Evolutionary conservation across 2,888 invertebrate genomes (phyloP).

Genomic region (Andrena fulva): DNA sequence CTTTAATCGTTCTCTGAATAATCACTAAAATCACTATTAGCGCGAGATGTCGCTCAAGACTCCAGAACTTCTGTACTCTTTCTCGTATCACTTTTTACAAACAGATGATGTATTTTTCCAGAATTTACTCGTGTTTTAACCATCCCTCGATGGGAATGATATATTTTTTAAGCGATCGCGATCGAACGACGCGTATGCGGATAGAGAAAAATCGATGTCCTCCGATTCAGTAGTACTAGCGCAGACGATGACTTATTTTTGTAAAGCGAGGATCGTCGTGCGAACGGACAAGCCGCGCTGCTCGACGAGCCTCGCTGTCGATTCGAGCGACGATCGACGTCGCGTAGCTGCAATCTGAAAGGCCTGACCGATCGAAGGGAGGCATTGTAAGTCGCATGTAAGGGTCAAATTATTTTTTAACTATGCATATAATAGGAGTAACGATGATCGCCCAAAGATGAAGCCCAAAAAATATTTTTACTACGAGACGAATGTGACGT

Average conservation of each 20-base stretch:
- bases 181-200: conserved; percentile 7
- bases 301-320: conserved; percentile 12
- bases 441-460: conserved; percentile 81
- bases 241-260: conserved; percentile 64
- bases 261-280: conserved; percentile 36
- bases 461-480: conserved; percentile 83
- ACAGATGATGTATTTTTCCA: conserved; percentile 48
- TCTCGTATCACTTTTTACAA: conserved; percentile 30
- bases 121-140: conserved; percentile 24
- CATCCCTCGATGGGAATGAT: conserved; percentile 1
- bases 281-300: background rate
- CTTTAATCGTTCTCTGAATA: conserved; percentile 46
- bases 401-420: conserved; percentile 72
- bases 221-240: conserved; percentile 40
- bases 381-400: conserved; percentile 38
- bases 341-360: conserved; percentile 19
- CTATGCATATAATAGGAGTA: conserved; percentile 61
- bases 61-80: conserved; percentile 35
- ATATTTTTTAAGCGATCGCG: conserved; percentile 45
- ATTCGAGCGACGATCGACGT: conserved; percentile 11
- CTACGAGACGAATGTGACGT: conserved; percentile 61
- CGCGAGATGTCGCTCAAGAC: conserved; percentile 6
- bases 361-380: conserved; percentile 46
- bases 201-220: conserved; percentile 28
- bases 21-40: conserved; percentile 25